Conservation (phyloP, 2,113 vertebrate species). For the Odontophorus gujanensis region DNA sequence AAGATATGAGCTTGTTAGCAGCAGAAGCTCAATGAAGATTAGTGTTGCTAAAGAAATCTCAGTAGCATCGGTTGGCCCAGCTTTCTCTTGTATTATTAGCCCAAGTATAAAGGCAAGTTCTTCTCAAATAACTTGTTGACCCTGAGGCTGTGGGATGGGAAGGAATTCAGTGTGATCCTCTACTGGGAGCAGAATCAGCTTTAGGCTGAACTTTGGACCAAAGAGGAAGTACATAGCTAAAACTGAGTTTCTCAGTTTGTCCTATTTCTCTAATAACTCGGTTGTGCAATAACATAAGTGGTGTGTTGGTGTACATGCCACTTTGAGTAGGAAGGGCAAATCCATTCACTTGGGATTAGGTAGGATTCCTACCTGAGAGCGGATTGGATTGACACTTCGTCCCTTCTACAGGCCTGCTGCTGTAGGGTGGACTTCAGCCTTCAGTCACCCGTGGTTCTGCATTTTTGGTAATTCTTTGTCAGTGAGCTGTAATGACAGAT, state of each 20-base stretch:
- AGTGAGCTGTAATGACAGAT: not conserved
- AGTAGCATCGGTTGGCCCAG: not conserved
- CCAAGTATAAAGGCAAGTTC: not conserved
- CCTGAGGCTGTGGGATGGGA: not conserved
- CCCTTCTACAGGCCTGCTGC: not conserved
- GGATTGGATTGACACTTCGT: not conserved
- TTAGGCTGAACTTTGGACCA: fast-evolving
- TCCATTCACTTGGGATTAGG: not conserved
- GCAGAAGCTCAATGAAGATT: fast-evolving
- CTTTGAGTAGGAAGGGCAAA: not conserved
- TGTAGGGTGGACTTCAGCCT: not conserved
- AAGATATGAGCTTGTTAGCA: not conserved
- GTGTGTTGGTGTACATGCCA: not conserved
- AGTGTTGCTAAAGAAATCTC: fast-evolving
- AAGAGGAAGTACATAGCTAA: not conserved
- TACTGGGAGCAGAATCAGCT: fast-evolving
- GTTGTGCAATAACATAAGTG: not conserved
- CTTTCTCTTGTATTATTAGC: not conserved
- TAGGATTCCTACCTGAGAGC: not conserved
- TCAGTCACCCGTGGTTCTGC: fast-evolving
- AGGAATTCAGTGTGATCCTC: not conserved
- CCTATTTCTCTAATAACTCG: not conserved
- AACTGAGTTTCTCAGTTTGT: fast-evolving
- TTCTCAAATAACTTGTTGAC: not conserved
- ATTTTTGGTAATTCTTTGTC: not conserved